phyloP scores from a whole-genome alignment of 92 coral and sea anemone genomes.

The Phenganax stokvisi region DNA sequence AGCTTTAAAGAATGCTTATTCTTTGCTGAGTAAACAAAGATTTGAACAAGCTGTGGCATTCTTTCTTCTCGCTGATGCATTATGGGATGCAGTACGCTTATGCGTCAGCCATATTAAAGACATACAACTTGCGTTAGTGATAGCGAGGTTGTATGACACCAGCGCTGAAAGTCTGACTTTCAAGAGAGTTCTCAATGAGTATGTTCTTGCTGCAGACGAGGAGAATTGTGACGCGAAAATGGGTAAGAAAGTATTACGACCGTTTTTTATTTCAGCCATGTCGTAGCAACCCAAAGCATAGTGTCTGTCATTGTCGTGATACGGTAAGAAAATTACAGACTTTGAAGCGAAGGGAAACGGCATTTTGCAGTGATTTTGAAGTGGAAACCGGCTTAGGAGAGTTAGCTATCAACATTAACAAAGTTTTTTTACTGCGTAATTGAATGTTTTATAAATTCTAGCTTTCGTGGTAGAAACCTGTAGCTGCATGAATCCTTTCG shows the following conservation, averaged over 20 bases:
- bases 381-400: no score
- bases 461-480: no score
- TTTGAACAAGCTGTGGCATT: constrained; percentile 98
- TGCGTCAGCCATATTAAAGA: constrained; percentile 81
- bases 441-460: no score
- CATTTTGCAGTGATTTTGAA: no score
- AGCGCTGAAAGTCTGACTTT: constrained; percentile 54
- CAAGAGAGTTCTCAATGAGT: constrained; percentile 70
- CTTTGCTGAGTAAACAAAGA: constrained; percentile 88
- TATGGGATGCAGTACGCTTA: constrained; percentile 97
- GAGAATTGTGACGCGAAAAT: constrained; percentile 43
- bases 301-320: no score
- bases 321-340: no score
- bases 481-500: no score
- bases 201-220: constrained; percentile 59
- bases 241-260: constrained; percentile 31
- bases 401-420: no score
- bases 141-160: constrained; percentile 70
- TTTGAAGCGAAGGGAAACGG: no score
- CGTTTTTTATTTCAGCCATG: no score
- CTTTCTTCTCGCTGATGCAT: constrained; percentile 86
- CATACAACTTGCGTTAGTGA: constrained; percentile 88
- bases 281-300: no score
- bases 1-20: constrained; percentile 92
- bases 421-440: no score